Percentiles rank a stretch among this genome's conserved stretches.
These are phyloP conservation scores for Osmerus eperlanus DNA, from an alignment of 2,113 vertebrate genomes.

Conservation along the genomic window DNA sequence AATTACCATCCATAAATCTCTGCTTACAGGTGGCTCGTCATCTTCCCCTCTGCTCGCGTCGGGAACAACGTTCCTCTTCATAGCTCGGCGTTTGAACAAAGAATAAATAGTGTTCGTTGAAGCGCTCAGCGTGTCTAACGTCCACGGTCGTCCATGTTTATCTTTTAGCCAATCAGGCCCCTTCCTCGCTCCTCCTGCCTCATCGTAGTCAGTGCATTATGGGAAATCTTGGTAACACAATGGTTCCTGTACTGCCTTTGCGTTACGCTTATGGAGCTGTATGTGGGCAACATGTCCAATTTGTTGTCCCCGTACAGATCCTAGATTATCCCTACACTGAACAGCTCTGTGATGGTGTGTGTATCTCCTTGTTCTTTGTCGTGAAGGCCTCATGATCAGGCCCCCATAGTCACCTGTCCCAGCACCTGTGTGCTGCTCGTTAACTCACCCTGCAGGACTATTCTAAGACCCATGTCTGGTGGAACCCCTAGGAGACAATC, in stretches of 20 bases:
- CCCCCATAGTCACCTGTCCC: conserved; percentile 17
- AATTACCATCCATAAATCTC: conserved; percentile 8
- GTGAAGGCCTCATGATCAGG: conserved; percentile 19
- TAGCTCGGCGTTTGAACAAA: conserved; percentile 5
- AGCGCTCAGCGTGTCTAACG: not conserved
- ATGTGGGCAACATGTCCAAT: not conserved
- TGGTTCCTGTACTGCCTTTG: not conserved
- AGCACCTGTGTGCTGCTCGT: conserved; percentile 13
- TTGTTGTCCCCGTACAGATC: too few species aligned
- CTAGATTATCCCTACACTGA: too few species aligned
- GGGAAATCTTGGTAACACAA: conserved; percentile 16
- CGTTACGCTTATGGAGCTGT: not conserved
- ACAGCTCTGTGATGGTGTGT: too few species aligned
- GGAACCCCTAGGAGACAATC: conserved; percentile 31
- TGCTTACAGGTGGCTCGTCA: conserved; percentile 5
- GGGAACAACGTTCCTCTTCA: not conserved
- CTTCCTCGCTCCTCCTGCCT: not conserved
- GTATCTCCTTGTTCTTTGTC: too few species aligned
- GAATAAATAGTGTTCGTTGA: not conserved
- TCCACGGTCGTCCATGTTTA: conserved; percentile 3
- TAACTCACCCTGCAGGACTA: conserved; percentile 42
- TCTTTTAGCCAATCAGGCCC: conserved; percentile 10
- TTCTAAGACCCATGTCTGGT: conserved; percentile 47
- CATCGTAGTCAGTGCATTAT: conserved; percentile 18
- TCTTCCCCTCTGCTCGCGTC: conserved; percentile 6